Evolutionary conservation across 2,113 vertebrate genomes (phyloP).

Genomic region (Carlito syrichta): DNA sequence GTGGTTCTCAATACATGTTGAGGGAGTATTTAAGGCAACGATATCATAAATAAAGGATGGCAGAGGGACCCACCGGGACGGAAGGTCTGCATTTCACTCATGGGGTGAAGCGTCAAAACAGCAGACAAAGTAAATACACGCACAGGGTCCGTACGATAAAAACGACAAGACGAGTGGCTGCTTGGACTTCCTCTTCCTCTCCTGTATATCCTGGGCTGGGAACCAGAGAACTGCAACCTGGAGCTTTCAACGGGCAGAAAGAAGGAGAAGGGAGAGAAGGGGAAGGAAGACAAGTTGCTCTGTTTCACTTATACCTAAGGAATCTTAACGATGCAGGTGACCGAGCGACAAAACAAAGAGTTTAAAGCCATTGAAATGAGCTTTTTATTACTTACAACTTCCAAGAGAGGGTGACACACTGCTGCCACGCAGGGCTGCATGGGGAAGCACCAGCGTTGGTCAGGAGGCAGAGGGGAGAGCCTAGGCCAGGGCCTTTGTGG

Average conservation of each 20-base stretch:
- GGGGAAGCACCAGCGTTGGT: background rate
- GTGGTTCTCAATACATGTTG: background rate
- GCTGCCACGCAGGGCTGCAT: background rate
- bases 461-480: background rate
- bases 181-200: background rate
- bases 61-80: background rate
- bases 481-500: background rate
- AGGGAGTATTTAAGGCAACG: background rate
- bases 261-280: background rate
- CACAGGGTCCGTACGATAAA: background rate
- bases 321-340: background rate
- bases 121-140: background rate
- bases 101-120: background rate
- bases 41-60: background rate
- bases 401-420: background rate
- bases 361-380: background rate
- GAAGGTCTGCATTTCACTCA: background rate
- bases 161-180: background rate
- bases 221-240: background rate
- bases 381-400: background rate
- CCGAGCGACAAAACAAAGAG: background rate
- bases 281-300: background rate
- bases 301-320: background rate
- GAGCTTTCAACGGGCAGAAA: background rate
- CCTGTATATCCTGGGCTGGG: background rate